Evolutionary conservation across 2,113 vertebrate genomes (phyloP).

Genomic region (Eublepharis macularius): DNA sequence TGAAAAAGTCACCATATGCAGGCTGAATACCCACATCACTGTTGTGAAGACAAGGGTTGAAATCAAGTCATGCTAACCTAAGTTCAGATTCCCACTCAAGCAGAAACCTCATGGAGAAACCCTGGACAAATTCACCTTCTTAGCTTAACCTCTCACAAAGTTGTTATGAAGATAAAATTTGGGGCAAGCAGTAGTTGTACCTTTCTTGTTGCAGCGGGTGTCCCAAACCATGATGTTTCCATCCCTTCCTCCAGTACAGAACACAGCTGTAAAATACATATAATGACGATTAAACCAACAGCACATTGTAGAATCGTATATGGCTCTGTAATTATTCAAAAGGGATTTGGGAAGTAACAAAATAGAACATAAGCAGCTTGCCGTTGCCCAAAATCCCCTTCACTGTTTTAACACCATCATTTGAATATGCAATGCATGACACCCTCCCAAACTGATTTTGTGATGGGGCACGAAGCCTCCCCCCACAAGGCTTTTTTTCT

Average conservation of each 20-base stretch:
- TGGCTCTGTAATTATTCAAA: neutral
- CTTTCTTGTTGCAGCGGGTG: slow-evolving; percentile 96
- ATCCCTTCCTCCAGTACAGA: slow-evolving; percentile 95
- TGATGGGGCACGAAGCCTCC: neutral
- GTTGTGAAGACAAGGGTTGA: neutral
- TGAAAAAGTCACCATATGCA: neutral
- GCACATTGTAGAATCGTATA: no score
- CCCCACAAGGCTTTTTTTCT: no score
- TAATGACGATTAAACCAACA: neutral
- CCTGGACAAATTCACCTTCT: neutral
- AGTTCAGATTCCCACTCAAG: neutral
- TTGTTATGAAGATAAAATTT: neutral
- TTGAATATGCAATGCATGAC: neutral
- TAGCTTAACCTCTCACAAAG: neutral
- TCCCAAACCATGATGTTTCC: slow-evolving; percentile 99
- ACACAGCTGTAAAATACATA: slow-evolving; percentile 82
- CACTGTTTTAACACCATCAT: neutral
- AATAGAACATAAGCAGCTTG: neutral
- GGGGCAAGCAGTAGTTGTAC: slow-evolving; percentile 65
- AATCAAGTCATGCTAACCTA: neutral
- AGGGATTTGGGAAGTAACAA: neutral
- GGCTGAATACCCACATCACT: no score
- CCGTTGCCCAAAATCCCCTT: neutral
- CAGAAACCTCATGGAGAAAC: neutral
- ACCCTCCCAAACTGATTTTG: neutral